Base-by-base conservation (phyloP, 2,888 invertebrate species). In the Phortica magna region DNA sequence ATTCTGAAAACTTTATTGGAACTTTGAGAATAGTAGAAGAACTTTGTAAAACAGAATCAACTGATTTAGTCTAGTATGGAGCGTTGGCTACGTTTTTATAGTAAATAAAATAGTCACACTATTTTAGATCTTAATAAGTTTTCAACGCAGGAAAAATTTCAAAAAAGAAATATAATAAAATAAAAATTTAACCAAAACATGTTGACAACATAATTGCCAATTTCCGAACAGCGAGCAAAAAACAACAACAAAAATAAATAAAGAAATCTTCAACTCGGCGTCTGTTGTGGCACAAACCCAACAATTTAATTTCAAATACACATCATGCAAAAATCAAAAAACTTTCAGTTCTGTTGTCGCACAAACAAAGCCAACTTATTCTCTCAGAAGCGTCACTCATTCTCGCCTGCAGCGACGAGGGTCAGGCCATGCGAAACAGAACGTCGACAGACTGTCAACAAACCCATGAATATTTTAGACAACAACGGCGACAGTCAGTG, bases 381-480 rank as follows among this genome's bases (percentile, higher is more conserved):
- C 7, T 48, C 10, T 12, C 48, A 48, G 5, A 48, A 48, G 14
- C 10, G 5, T 12, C 48, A 31, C 31, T 31, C 31, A 31, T 14
- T 9, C 48, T 12, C 48, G 48, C 48, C 48, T 48, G 4, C 48
- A 48, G 48, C 48, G 14, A 14, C 3, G 48, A 9, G 48, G 14
- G 48, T 14, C 14, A 9, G 48, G 48, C 48, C 14, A 14, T 48
- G 48, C 14, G 48, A 17, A 59, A 59, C 9, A 39, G 14, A 10
- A 2, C 39, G 64, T 64, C 39, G 7, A 48, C 48, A 48, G 14
- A 48, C 48, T 48, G 48, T 14, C 48, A 48, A 48, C 48, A 9
- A 48, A 48, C 39, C 67, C 67, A 67, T 48, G 48, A 48, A 48
- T 48, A 48, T 48, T 48, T 48, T 41, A 67, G 42, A 5, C 67